Conservation (phyloP, 2,888 invertebrate species). For the Zygothrica quintamaculata region DNA sequence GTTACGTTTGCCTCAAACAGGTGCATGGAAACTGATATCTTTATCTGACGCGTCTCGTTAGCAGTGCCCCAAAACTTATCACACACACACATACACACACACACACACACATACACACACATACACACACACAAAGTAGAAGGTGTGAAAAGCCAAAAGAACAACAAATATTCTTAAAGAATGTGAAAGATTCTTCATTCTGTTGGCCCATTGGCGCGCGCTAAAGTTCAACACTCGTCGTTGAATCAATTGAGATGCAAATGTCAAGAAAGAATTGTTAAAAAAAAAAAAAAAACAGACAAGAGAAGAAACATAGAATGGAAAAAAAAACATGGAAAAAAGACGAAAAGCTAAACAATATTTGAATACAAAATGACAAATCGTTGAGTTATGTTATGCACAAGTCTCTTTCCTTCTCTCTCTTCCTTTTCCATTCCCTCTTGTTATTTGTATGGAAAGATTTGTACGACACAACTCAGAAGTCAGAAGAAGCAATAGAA, state of each 20-base stretch:
- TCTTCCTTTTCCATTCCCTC: too few species aligned
- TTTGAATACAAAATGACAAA: slow-evolving; percentile 79
- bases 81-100: slow-evolving; percentile 5
- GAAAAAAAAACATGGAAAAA: slow-evolving; percentile 60
- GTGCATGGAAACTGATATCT: slow-evolving; percentile 69
- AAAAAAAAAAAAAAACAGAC: too few species aligned
- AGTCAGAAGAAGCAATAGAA: too few species aligned
- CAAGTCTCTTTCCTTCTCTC: background rate
- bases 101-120: background rate
- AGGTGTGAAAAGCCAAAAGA: slow-evolving; percentile 65
- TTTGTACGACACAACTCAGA: slow-evolving; percentile 1
- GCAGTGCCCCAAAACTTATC: slow-evolving; percentile 45
- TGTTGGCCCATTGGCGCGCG: slow-evolving; percentile 62
- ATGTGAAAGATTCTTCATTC: slow-evolving; percentile 51
- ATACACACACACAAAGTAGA: slow-evolving; percentile 31
- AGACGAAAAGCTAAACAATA: slow-evolving; percentile 71
- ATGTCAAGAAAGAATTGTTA: slow-evolving; percentile 45
- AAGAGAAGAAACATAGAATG: slow-evolving; percentile 11
- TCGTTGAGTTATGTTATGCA: slow-evolving; percentile 71
- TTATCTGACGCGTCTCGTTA: slow-evolving; percentile 60
- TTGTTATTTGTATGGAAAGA: slow-evolving; percentile 15
- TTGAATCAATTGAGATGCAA: slow-evolving; percentile 76
- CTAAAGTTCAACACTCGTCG: slow-evolving; percentile 69
- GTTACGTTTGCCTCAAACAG: slow-evolving; percentile 31
- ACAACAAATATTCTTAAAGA: slow-evolving; percentile 9